phyloP scores from a whole-genome alignment of 2,113 vertebrate genomes.

The Natator depressus region DNA sequence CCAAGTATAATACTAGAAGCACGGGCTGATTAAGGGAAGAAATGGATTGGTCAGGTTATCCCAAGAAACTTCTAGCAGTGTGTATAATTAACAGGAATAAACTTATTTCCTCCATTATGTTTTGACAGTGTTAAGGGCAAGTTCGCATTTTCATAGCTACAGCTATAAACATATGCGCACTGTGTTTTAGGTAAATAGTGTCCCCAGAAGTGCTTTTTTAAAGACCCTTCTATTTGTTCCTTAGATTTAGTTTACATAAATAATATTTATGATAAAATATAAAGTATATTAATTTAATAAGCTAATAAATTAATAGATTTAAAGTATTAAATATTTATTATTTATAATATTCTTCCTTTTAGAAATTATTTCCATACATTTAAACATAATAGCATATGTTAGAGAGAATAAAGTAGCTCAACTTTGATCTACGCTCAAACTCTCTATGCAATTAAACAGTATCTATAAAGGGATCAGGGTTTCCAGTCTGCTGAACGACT shows the following conservation, averaged over 20 bases:
- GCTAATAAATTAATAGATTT: neutral
- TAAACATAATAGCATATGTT: neutral
- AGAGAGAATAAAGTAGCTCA: neutral
- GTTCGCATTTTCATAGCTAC: neutral
- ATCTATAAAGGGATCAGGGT: neutral
- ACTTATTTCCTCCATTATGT: neutral
- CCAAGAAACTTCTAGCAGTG: neutral
- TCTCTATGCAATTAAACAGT: neutral
- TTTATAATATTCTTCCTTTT: neutral
- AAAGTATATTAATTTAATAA: neutral
- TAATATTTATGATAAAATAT: neutral
- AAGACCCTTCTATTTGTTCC: neutral
- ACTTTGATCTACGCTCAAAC: neutral
- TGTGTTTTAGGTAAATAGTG: neutral
- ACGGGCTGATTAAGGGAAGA: neutral
- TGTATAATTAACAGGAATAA: neutral
- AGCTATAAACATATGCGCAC: neutral
- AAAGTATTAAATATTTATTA: neutral
- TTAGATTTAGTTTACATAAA: neutral
- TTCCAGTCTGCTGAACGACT: neutral
- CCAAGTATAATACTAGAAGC: neutral
- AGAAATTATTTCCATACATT: neutral
- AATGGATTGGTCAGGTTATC: neutral
- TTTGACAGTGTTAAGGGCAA: neutral
- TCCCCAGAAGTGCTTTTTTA: neutral